These are phyloP conservation scores for Thaumatotibia leucotreta DNA, from an alignment of 1,140 invertebrate species.

Conservation along the genomic window DNA sequence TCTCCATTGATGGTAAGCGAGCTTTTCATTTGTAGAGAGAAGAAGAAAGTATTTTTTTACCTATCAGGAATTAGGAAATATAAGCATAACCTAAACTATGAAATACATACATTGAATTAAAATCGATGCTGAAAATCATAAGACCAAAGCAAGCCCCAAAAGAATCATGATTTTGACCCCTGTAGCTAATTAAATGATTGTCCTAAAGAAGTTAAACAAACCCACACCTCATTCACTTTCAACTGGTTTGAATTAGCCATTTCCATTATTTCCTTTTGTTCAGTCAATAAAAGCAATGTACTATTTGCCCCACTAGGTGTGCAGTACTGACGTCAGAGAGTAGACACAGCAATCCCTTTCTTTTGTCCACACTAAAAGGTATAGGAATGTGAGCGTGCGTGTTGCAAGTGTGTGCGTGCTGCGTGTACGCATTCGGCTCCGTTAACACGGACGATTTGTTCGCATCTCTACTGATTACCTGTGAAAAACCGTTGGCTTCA, in stretches of 20 bases:
- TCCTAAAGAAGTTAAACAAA: background rate
- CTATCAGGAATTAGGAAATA: background rate
- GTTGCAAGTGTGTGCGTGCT: slow-evolving; percentile 69
- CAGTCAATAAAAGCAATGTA: slow-evolving; percentile 41
- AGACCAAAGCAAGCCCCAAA: background rate
- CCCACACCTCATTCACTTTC: background rate
- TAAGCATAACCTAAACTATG: too few relatives aligned
- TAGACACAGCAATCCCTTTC: slow-evolving; percentile 71
- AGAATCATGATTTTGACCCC: background rate
- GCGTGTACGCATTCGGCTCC: slow-evolving; percentile 46
- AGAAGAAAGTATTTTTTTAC: background rate
- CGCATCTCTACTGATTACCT: background rate
- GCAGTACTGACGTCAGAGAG: slow-evolving; percentile 73
- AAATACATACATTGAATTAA: background rate
- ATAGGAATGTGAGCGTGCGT: slow-evolving; percentile 73
- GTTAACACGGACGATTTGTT: slow-evolving; percentile 27
- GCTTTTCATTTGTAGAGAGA: background rate
- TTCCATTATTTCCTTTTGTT: background rate
- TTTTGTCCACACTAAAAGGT: slow-evolving; percentile 72
- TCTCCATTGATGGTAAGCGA: slow-evolving; percentile 65
- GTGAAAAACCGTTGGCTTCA: background rate
- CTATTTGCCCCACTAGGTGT: slow-evolving; percentile 72
- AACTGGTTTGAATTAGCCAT: background rate
- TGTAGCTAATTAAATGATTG: background rate
- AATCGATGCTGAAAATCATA: background rate